Evolutionary conservation across 2,113 vertebrate species (phyloP).

Genomic region (Sylvicapra grimmia): DNA sequence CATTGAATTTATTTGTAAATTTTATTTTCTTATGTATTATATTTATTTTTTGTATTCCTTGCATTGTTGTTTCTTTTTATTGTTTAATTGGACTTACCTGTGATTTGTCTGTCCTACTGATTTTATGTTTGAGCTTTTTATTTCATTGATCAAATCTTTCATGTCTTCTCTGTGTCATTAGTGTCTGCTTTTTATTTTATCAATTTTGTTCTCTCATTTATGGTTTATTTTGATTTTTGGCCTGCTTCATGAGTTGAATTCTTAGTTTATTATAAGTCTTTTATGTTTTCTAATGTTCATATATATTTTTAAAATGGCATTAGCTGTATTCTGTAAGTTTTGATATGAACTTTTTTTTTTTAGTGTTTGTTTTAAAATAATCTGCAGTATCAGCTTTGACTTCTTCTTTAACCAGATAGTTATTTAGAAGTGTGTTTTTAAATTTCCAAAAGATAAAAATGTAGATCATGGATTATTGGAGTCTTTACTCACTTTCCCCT

Average conservation of each 20-base stretch:
- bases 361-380: constrained; percentile 8
- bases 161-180: background rate
- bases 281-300: background rate
- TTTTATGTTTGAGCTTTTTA: background rate
- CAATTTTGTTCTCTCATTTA: background rate
- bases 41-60: background rate
- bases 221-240: background rate
- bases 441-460: background rate
- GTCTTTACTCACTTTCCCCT: background rate
- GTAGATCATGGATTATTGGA: background rate
- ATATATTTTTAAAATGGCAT: background rate
- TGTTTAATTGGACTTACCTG: background rate
- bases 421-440: background rate
- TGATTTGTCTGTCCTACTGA: background rate
- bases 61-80: background rate
- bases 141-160: background rate
- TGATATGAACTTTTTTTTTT: background rate
- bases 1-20: background rate
- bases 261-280: background rate
- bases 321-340: background rate
- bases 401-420: background rate
- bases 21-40: background rate
- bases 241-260: background rate
- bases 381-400: background rate
- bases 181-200: constrained; percentile 8